phyloP scores from a whole-genome alignment of 1,140 invertebrate species.

The Brachionus calyciflorus region DNA sequence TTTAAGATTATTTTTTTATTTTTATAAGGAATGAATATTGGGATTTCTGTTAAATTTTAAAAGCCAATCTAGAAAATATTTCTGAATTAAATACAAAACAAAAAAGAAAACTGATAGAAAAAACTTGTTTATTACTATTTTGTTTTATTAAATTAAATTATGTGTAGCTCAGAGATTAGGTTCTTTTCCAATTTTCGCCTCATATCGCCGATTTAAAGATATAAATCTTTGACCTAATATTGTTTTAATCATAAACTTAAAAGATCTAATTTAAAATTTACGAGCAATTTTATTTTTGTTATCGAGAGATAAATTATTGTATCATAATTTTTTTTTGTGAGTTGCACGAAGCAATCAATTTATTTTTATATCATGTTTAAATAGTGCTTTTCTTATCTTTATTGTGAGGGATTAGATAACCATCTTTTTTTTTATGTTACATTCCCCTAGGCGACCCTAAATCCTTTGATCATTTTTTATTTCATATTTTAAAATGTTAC shows the following conservation, averaged over 20 bases:
- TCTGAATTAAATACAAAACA: too few relatives aligned
- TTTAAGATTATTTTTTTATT: too few relatives aligned
- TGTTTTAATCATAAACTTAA: conserved; percentile 19
- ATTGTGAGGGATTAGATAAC: too few relatives aligned
- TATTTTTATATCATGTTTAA: too few relatives aligned
- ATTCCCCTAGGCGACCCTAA: too few relatives aligned
- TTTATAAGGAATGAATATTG: too few relatives aligned
- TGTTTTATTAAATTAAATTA: not conserved
- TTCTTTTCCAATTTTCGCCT: not conserved
- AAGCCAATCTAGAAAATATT: too few relatives aligned
- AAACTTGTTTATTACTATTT: conserved; percentile 15
- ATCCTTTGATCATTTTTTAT: too few relatives aligned
- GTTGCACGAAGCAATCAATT: too few relatives aligned
- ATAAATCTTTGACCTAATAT: conserved; percentile 16
- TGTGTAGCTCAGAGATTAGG: not conserved
- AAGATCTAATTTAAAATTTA: conserved; percentile 20
- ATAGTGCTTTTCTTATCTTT: not conserved
- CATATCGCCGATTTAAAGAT: not conserved
- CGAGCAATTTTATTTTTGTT: not conserved
- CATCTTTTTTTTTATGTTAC: too few relatives aligned
- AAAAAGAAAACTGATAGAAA: conserved; percentile 1
- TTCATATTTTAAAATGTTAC: too few relatives aligned
- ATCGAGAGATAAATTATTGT: conserved; percentile 24
- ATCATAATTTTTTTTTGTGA: not conserved
- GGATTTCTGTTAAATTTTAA: too few relatives aligned